Conservation (phyloP, 2,888 invertebrate species). For the Cryptocephalus moraei region DNA sequence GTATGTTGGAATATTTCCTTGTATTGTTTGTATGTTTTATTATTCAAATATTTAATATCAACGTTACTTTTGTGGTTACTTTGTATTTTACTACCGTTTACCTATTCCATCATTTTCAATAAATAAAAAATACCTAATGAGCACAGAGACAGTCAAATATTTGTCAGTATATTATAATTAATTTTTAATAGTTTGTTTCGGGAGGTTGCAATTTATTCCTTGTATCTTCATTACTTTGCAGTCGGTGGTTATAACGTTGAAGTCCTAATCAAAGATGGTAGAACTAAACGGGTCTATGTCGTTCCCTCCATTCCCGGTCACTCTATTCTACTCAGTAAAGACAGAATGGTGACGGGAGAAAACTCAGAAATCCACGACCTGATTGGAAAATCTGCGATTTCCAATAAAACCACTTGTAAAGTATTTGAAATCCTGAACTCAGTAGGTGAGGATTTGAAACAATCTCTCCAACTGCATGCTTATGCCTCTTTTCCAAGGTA, state of each 20-base stretch:
- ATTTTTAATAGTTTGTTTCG: neutral
- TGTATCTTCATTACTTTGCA: constrained; percentile 25
- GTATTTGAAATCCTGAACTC: constrained; percentile 76
- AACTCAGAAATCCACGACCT: constrained; percentile 86
- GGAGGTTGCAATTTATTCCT: no score
- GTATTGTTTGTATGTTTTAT: no score
- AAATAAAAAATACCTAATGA: no score
- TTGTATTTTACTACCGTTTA: no score
- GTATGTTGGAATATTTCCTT: no score
- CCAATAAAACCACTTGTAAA: constrained; percentile 83
- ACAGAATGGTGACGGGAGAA: constrained; percentile 96
- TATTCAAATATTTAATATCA: no score
- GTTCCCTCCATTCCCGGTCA: constrained; percentile 56
- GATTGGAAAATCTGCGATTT: constrained; percentile 87
- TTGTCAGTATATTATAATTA: no score
- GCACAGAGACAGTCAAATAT: no score
- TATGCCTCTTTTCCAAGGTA: constrained; percentile 45
- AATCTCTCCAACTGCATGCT: neutral
- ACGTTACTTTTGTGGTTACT: no score
- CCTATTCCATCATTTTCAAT: no score
- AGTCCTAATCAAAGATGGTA: constrained; percentile 76
- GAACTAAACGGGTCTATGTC: constrained; percentile 85
- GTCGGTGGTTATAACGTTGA: constrained; percentile 65
- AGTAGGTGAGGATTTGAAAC: constrained; percentile 46
- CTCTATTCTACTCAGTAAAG: constrained; percentile 80